Conservation (phyloP, 2,113 vertebrate genomes). For the Pelmatolapia mariae region DNA sequence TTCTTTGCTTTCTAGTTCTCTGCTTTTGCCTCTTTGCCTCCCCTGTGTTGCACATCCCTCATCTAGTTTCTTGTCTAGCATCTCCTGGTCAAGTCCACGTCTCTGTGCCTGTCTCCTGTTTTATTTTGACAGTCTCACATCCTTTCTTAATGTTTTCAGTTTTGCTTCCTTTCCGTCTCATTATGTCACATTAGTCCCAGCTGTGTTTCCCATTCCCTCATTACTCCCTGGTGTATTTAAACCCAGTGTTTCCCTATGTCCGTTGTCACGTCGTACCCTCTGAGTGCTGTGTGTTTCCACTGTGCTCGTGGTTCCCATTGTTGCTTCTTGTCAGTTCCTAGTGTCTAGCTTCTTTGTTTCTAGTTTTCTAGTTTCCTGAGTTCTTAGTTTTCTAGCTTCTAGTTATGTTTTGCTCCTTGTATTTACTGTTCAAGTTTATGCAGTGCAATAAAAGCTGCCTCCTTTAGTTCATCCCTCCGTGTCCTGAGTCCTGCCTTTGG, state of each 20-base stretch:
- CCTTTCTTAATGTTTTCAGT: neutral
- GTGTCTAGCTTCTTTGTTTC: neutral
- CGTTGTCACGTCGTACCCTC: neutral
- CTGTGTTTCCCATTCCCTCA: neutral
- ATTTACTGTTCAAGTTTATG: neutral
- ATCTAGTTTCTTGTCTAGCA: neutral
- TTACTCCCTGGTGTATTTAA: neutral
- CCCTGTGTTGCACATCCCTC: accelerated
- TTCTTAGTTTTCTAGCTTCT: too few relatives aligned
- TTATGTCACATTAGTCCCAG: neutral
- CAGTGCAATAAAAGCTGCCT: neutral
- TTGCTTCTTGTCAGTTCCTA: neutral
- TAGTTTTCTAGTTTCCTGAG: neutral
- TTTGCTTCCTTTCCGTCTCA: neutral
- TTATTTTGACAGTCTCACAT: neutral
- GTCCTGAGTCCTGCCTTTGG: neutral
- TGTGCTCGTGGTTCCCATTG: neutral
- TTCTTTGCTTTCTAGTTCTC: neutral
- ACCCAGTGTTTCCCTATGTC: neutral
- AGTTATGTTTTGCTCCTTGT: neutral
- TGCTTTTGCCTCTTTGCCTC: accelerated
- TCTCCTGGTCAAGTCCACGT: neutral
- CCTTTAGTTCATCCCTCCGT: accelerated
- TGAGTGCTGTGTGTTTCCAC: neutral
- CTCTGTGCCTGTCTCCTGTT: neutral